Evolutionary conservation across 2,113 vertebrate genomes (phyloP).

Genomic region (Pygoscelis adeliae): DNA sequence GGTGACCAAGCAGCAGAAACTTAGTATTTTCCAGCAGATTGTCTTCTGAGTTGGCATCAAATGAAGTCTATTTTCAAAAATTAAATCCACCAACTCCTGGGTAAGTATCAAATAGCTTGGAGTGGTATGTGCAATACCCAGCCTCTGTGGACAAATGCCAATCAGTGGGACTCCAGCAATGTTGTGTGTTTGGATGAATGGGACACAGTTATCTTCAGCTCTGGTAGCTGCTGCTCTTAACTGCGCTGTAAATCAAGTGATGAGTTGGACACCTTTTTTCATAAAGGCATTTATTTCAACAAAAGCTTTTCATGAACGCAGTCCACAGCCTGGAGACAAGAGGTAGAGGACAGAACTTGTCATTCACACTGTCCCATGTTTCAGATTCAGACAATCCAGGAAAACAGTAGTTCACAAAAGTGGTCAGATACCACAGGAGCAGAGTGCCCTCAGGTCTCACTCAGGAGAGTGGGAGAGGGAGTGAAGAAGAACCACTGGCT

Average conservation of each 20-base stretch:
- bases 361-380: not conserved
- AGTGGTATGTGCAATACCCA: not conserved
- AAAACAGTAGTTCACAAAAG: not conserved
- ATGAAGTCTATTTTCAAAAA: not conserved
- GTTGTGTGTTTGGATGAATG: not conserved
- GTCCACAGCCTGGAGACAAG: not conserved
- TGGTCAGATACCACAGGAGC: not conserved
- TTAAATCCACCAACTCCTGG: not conserved
- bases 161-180: not conserved
- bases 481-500: not conserved
- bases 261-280: not conserved
- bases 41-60: not conserved
- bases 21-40: not conserved
- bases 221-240: not conserved
- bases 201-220: not conserved
- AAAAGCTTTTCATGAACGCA: not conserved
- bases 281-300: not conserved
- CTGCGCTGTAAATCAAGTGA: not conserved
- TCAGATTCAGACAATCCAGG: conserved; percentile 10
- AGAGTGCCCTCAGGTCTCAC: not conserved
- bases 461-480: not conserved
- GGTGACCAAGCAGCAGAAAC: not conserved
- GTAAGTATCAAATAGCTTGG: not conserved
- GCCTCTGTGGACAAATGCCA: not conserved
- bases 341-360: not conserved